Evolutionary conservation across 2,888 invertebrate species (phyloP), one percentile per base, ranked within the genome.

Genomic region (Lasioglossum calceatum): DNA sequence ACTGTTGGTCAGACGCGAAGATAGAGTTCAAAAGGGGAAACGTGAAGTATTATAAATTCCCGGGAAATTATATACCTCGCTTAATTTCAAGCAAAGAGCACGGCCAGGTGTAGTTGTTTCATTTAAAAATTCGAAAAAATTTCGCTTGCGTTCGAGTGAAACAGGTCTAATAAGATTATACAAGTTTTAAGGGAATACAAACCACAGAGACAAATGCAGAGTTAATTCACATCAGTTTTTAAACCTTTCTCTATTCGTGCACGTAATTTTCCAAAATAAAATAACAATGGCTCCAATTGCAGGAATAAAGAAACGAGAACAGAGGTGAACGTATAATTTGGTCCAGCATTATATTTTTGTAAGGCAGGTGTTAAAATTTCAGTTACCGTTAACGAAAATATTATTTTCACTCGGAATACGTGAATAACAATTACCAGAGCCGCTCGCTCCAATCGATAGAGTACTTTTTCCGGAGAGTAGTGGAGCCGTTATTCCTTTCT

Each of bases 1-100:
- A n/a, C 19, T 27, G 47, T 39, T 70, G 70, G 70, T 70, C 36
- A 70, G 36, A 39, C 36, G 70, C 36, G 70, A 19, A 23, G 36
- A 39, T 36, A 36, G 39, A 70, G 70, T 10, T 39, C 36, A 39
- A 70, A 39, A 36, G 70, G 70, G 70, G 70, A 39, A 36, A 70
- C 36, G 36, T 10, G 23, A 70, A 36, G 70, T 70, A 36, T 70
- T 70, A 70, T 70, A 70, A 39, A 70, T 70, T 39, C 64, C 32
- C 16, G 64, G 16, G 32, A 3, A 32, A 64, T 16, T 64, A 32
- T 64, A 32, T 64, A 64, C 32, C 32, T 32, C 64, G 32, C 16
- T 19, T 64, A 64, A 64, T 64, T 32, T 19, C 32, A 19, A 19
- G 64, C 64, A 8, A 8, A 19, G 32, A 14, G 19, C 32, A 32